Base-by-base conservation (phyloP, 2,113 vertebrate species). In the Channa maculata region DNA sequence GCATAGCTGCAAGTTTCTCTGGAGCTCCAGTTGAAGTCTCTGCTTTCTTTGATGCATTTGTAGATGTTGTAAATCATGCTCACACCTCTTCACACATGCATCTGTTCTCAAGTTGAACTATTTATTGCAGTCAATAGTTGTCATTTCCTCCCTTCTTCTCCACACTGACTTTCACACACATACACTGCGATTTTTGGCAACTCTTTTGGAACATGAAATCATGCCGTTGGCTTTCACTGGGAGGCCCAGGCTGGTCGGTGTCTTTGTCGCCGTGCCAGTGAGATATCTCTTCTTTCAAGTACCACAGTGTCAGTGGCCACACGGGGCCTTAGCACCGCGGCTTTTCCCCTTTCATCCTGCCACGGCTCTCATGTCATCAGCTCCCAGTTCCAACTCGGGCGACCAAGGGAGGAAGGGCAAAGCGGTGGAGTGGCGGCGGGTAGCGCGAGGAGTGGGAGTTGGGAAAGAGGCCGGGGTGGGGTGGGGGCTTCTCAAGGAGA, bases 151-250 rank as follows among this genome's bases (percentile, higher is more conserved):
- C 61, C 43, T 43, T 58, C 72, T 58, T 69, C 45, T 59, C 44
- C 37, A 7, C 72, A 0, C 45, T 33, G 43, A 65, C 63, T 77
- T 77, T 73, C 71, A 43, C 70, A 73, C 73, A 62, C 82, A 87
- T 82, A 33, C 81, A 14, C 70, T 71, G 66, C 68, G 24, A 46
- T 77, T 75, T 62, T 87, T 89, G 88, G 90, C 84, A 80, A 83
- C 84, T 53, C n/a, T 65, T 64, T 71, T 88, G 88, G 85, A 93
- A 93, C 88, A 86, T 87, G 87, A 86, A 88, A 85, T 89, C 87
- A 82, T 86, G 86, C 57, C 86, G 53, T 79, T 38, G 75, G 73
- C 81, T 65, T 64, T 68, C 65, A 80, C 49, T 71, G 72, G 79
- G 55, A 24, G 75, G 72, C 77, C 51, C 70, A 5, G 74, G 52